Percentiles rank a stretch among this genome's conserved stretches.
Conservation (phyloP, 2,888 invertebrate genomes). For the Drosophila falleni region DNA sequence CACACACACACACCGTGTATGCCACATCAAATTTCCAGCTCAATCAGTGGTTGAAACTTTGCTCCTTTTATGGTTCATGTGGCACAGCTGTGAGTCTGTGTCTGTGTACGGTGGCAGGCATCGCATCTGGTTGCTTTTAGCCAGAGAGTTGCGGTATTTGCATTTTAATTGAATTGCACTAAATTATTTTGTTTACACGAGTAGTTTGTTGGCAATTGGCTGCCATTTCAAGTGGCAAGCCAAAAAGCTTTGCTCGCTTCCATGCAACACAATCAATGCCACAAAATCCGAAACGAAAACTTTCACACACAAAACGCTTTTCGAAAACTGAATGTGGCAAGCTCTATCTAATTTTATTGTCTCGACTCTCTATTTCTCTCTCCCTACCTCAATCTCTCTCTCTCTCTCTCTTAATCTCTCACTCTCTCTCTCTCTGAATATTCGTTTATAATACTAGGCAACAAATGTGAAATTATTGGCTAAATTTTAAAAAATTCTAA, state of each 20-base stretch:
- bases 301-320: not conserved
- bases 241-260: not conserved
- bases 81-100: conserved; percentile 36
- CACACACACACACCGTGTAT: conserved; percentile 7
- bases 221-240: conserved; percentile 22
- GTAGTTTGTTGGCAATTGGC: conserved; percentile 23
- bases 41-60: conserved; percentile 65
- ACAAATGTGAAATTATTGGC: too few relatives aligned
- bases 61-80: conserved; percentile 54
- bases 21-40: conserved; percentile 66
- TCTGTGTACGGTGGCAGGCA: conserved; percentile 6
- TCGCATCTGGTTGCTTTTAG: conserved; percentile 19
- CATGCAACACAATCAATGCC: conserved; percentile 14
- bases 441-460: too few relatives aligned
- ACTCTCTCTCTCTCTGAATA: too few relatives aligned
- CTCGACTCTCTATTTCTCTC: not conserved
- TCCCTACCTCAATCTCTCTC: not conserved
- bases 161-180: conserved; percentile 80
- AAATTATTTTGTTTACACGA: conserved; percentile 69
- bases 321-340: conserved; percentile 4
- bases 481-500: too few relatives aligned
- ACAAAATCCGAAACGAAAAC: conserved; percentile 6
- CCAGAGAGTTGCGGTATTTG: conserved; percentile 60
- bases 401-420: too few relatives aligned
- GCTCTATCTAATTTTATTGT: not conserved